A percentile compares a stretch with the other conserved stretches of the same genome.
Evolutionary conservation across 2,888 invertebrate genomes (phyloP).

Genomic region (Phaedon cochleariae): DNA sequence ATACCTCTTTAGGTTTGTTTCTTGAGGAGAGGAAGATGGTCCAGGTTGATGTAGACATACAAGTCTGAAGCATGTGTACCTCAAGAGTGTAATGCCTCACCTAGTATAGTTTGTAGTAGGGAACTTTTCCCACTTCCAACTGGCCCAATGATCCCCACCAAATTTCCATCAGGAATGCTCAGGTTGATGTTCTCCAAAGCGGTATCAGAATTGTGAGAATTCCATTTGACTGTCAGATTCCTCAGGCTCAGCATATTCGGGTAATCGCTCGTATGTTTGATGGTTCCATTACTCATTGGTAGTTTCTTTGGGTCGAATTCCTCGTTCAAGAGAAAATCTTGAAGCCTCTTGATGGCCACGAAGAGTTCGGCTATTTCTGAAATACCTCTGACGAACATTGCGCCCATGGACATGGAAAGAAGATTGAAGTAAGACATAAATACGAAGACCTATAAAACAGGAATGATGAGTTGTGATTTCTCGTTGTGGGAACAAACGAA

Average conservation of each 20-base stretch:
- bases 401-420: conserved; percentile 66
- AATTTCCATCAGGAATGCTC: conserved; percentile 48
- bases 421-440: conserved; percentile 66
- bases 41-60: too few species aligned
- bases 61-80: too few species aligned
- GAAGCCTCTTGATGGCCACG: conserved; percentile 61
- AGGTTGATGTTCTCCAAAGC: conserved; percentile 54
- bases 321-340: conserved; percentile 57
- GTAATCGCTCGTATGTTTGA: conserved; percentile 14
- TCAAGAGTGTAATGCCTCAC: too few species aligned
- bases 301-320: conserved; percentile 43
- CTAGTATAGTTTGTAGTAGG: conserved; percentile 74
- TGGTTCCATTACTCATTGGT: conserved; percentile 44
- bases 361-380: conserved; percentile 62
- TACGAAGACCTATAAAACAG: conserved; percentile 63
- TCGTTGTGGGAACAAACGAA: conserved; percentile 50
- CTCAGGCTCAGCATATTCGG: conserved; percentile 47
- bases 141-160: conserved; percentile 67
- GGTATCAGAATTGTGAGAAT: conserved; percentile 48
- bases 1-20: too few species aligned
- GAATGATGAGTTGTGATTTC: neutral
- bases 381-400: conserved; percentile 65
- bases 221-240: conserved; percentile 57
- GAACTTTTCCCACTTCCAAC: conserved; percentile 73
- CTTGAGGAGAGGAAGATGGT: too few species aligned